Evolutionary conservation across 1,140 invertebrate species (phyloP).

Genomic region (Euwallacea similis): DNA sequence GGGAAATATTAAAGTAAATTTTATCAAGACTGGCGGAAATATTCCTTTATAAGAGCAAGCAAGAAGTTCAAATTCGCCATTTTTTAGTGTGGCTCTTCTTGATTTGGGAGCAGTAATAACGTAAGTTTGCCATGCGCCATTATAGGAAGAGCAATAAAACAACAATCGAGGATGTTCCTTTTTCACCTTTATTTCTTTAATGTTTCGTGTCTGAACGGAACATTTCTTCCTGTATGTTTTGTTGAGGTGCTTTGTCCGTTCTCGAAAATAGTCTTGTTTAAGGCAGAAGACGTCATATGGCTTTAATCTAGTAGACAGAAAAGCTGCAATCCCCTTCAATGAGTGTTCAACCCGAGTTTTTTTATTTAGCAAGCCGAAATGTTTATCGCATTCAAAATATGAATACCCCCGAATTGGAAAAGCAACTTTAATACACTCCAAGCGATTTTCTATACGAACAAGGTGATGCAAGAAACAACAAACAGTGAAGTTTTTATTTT

Average conservation of each 20-base stretch:
- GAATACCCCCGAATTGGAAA: slow-evolving; percentile 6
- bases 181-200: slow-evolving; percentile 4
- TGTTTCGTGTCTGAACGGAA: neutral
- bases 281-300: neutral
- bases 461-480: slow-evolving; percentile 3
- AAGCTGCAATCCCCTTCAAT: neutral
- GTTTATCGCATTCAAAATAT: slow-evolving; percentile 1
- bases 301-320: neutral
- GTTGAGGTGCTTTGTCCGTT: neutral
- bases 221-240: neutral
- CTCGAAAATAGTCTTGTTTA: neutral
- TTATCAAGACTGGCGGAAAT: neutral
- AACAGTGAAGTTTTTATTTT: slow-evolving; percentile 12
- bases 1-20: no score
- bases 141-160: neutral
- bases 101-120: no score
- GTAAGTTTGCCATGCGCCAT: neutral
- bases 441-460: slow-evolving; percentile 1
- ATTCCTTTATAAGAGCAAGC: neutral
- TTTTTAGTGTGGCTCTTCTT: no score
- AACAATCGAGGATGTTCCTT: neutral
- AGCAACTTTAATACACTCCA: neutral
- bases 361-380: neutral
- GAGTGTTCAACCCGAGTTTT: neutral
- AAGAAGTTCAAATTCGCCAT: neutral